A percentile compares a stretch with the other conserved stretches of the same genome.
Conservation (phyloP, 2,113 vertebrate species). For the Baryphthengus martii region DNA sequence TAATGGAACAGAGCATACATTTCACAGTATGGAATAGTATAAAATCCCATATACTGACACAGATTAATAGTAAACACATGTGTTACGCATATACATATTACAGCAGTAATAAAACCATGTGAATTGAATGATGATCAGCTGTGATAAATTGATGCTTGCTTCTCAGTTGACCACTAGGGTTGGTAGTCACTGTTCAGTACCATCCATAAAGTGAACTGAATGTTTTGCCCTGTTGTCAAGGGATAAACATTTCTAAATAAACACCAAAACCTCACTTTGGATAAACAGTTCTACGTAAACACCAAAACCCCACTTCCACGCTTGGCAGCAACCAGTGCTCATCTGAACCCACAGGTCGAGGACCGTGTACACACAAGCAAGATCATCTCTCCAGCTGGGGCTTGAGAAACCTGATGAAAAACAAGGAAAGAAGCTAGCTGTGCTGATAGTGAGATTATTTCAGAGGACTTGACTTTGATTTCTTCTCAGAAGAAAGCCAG, state of each 20-base stretch:
- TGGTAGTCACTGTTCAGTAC: background rate
- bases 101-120: background rate
- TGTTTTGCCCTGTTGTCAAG: background rate
- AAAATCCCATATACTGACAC: background rate
- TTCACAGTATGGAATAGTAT: background rate
- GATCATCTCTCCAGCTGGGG: background rate
- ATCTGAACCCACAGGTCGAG: background rate
- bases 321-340: background rate
- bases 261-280: background rate
- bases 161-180: background rate
- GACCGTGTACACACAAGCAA: background rate
- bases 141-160: background rate
- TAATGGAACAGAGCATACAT: background rate
- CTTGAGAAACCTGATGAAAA: background rate
- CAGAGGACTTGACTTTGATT: background rate
- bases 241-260: background rate
- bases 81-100: background rate
- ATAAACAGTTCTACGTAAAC: background rate
- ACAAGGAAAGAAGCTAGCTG: background rate
- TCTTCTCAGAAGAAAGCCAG: background rate
- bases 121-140: background rate
- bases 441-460: background rate
- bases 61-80: background rate
- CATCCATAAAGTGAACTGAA: background rate
- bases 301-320: background rate